Conservation (phyloP, 1,140 invertebrate genomes). For the Orchestia grillus region DNA sequence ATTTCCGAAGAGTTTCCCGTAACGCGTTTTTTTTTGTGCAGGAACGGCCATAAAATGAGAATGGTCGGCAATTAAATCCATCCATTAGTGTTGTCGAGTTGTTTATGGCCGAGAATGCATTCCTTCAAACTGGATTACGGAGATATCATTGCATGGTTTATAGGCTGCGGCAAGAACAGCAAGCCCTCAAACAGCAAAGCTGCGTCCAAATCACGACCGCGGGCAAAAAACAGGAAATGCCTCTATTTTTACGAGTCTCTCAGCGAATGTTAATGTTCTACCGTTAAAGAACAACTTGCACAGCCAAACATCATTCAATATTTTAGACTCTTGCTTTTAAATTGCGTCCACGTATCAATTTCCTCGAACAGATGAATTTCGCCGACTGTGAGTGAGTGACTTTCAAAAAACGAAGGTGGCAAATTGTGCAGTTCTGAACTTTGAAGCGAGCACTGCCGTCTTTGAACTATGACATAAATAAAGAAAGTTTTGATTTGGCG, state of each 20-base stretch:
- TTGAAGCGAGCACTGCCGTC: background rate
- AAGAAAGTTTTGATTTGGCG: background rate
- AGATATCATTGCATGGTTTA: constrained; percentile 56
- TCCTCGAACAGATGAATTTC: background rate
- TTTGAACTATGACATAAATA: background rate
- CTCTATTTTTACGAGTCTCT: background rate
- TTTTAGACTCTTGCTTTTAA: background rate
- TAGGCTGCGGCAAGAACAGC: constrained; percentile 22
- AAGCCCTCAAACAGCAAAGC: constrained; percentile 13
- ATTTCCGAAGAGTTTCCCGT: constrained; percentile 39
- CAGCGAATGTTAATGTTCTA: background rate
- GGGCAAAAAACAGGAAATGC: constrained; percentile 5
- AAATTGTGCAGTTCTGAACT: background rate
- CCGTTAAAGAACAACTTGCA: background rate
- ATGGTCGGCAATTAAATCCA: constrained; percentile 55
- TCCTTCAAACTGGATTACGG: constrained; percentile 55
- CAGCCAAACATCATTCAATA: background rate
- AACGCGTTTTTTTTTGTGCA: background rate
- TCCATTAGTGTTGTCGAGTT: constrained; percentile 55
- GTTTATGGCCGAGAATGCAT: constrained; percentile 54
- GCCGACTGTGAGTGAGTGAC: background rate
- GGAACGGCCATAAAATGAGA: constrained; percentile 48
- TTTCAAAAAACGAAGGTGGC: background rate
- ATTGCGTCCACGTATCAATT: background rate
- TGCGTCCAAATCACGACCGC: background rate